These are phyloP conservation scores for Frieseomelitta varia DNA, from an alignment of 1,140 invertebrate species.

Conservation along the genomic window DNA sequence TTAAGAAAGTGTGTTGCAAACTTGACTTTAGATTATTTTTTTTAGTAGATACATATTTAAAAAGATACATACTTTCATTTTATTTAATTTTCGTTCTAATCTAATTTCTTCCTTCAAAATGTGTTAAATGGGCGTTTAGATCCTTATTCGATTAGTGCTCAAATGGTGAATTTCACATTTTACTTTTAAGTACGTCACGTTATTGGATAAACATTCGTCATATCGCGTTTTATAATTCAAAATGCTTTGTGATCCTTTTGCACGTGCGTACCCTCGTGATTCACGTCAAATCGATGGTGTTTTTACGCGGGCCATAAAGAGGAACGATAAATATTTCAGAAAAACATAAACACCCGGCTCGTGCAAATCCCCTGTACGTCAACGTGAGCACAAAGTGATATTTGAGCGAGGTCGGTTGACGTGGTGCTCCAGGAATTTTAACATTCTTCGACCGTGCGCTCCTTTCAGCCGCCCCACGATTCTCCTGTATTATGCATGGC, in stretches of 20 bases:
- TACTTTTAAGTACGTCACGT: background rate
- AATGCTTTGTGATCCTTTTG: background rate
- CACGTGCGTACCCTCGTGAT: slow-evolving; percentile 18
- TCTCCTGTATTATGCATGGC: slow-evolving; percentile 64
- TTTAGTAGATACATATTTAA: no score
- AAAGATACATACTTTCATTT: no score
- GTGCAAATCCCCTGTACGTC: slow-evolving; percentile 47
- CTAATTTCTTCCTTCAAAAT: no score
- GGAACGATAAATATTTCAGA: slow-evolving; percentile 60
- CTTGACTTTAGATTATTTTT: no score
- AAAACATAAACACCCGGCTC: slow-evolving; percentile 57
- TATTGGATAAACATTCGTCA: background rate
- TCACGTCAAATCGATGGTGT: slow-evolving; percentile 29
- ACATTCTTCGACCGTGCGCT: slow-evolving; percentile 52
- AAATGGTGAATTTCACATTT: background rate
- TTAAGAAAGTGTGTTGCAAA: no score
- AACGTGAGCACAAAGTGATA: slow-evolving; percentile 54
- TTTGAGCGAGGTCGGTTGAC: slow-evolving; percentile 57
- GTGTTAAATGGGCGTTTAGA: no score
- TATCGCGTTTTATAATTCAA: slow-evolving; percentile 11
- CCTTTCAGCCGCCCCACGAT: slow-evolving; percentile 15
- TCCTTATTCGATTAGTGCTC: background rate
- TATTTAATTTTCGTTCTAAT: no score
- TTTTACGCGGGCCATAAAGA: slow-evolving; percentile 17
- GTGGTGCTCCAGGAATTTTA: slow-evolving; percentile 51